Base-by-base conservation (phyloP, 2,888 invertebrate species). In the Tetanocera ferruginea region DNA sequence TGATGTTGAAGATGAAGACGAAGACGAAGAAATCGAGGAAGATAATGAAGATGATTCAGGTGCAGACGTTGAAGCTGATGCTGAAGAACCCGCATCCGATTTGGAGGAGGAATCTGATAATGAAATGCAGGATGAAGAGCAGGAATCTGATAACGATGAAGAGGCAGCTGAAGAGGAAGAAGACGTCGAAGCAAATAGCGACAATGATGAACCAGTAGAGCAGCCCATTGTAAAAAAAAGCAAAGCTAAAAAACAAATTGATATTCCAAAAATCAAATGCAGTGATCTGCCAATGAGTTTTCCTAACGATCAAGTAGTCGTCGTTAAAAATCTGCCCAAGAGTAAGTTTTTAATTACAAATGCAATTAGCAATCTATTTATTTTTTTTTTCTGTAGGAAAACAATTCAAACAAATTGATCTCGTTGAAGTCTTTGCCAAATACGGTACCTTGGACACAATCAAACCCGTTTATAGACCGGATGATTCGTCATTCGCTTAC, bases 371-470 rank as follows among this genome's bases (percentile, higher is more conserved):
- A 43, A 0, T 43, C 4, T 11, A 43, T 11, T 6, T 43, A 1
- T 37, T 37, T 8, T 43, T 43, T 11, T 67, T 25, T 64, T 31
- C 71, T 79, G 0, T 73, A 87, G 88, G 76, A 31, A 60, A 23
- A 37, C 37, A 19, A 0, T 84, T 77, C 69, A 85, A 83, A 25
- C 81, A 83, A 62, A 31, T 79, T 1, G 84, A 87, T 0, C 5
- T 87, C 6, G 74, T 86, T 25, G 84, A 82, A 23, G 49, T 82
- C 2, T 85, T 87, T 52, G 66, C 82, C 19, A 87, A 88, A 78
- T 87, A 84, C 34, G 87, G 87, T 6, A 74, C 81, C 0, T 81
- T 87, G 14, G 64, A 82, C 25, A 79, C 79, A 4, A 69, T 85
- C 3, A 81, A 83, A 19, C 25, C 78, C 5, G 78, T 79, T n/a